Evolutionary conservation across 2,113 vertebrate genomes (phyloP), one percentile per base, ranked within the genome.

Genomic region (Cynopterus brachyotis): DNA sequence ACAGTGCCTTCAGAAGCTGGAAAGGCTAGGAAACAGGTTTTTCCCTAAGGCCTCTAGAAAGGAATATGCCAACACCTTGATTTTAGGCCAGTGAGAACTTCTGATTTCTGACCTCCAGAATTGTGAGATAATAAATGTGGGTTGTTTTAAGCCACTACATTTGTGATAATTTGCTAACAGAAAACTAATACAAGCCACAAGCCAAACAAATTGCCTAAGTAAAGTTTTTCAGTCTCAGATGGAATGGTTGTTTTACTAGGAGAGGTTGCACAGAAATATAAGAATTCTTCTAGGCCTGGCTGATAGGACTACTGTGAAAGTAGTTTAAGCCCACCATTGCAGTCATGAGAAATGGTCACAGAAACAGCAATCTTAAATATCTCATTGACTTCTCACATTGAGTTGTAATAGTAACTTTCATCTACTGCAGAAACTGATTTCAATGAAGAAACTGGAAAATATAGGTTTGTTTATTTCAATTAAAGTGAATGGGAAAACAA

Each of bases 331-430:
- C 83, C 22, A 47, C 47, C 28, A 4, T 9, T 4, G 30, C 6
- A n/a, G 89, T 79, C 75, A 2, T 92, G 81, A 64, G n/a, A 88
- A 82, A 81, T 13, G 32, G 62, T 22, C 0, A 0, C 42, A 94
- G 89, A 95, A 85, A 89, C 30, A 86, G 78, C n/a, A 53, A 42
- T 79, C 91, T 85, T 94, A 67, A 94, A 67, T 88, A 91, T 92
- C 85, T 85, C 67, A 70, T 47, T 80, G 96, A 67, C 66, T 94
- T 96, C 47, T 91, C 67, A 64, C 37, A 62, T 50, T 37, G 59
- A 66, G 24, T 81, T 91, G 85, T 94, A 81, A 85, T 40, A 91
- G 87, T 70, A 94, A 90, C 89, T 83, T 95, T 76, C 88, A 95
- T 83, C 70, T 55, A 60, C 40, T 3, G 6, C 24, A 96, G 91